Conservation (phyloP, 2,888 invertebrate species). For the Nephrotoma guestfalica region DNA sequence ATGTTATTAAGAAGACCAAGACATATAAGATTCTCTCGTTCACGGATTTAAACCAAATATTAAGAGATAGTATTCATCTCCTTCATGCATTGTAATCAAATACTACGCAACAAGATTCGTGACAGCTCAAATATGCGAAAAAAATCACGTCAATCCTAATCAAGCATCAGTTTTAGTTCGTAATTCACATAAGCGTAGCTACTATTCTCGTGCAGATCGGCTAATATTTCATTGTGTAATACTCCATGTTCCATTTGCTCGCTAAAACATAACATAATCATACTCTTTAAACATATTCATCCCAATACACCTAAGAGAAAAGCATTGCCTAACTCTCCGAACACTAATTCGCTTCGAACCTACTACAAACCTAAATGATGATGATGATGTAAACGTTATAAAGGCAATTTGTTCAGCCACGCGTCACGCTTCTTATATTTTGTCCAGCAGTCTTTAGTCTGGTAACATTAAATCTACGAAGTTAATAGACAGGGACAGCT, state of each 20-base stretch:
- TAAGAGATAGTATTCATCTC: rapidly evolving
- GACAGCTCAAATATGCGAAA: background rate
- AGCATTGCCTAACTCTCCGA: background rate
- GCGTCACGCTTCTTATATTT: background rate
- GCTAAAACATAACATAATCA: too few species aligned
- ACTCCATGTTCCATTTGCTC: too few species aligned
- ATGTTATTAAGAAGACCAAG: background rate
- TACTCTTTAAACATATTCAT: background rate
- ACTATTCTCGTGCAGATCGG: too few species aligned
- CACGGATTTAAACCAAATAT: background rate
- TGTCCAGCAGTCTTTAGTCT: background rate
- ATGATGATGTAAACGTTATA: too few species aligned
- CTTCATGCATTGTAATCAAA: background rate
- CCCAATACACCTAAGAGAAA: background rate
- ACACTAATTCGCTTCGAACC: too few species aligned
- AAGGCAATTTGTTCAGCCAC: too few species aligned
- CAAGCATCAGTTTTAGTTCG: too few species aligned
- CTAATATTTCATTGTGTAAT: background rate
- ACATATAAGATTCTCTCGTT: background rate
- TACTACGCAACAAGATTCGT: background rate
- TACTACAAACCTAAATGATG: too few species aligned
- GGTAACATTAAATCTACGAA: background rate
- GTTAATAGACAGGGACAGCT: too few species aligned
- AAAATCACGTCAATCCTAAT: background rate
- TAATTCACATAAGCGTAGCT: too few species aligned